Evolutionary conservation across 2,113 vertebrate genomes (phyloP).

Genomic region (Empidonax traillii): DNA sequence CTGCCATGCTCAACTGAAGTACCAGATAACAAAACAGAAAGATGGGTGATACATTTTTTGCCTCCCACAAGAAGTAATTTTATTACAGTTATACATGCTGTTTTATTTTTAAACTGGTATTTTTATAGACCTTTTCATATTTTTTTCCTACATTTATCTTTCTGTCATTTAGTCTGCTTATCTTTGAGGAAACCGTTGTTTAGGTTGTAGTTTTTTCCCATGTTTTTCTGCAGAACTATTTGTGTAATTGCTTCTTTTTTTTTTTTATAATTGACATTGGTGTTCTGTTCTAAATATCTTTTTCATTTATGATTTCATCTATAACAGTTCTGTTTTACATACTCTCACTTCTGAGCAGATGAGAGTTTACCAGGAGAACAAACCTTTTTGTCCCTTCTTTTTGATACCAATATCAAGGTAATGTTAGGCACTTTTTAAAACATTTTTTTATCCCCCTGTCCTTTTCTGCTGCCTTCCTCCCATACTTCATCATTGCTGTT

Average conservation of each 20-base stretch:
- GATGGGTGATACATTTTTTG: background rate
- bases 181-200: background rate
- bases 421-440: background rate
- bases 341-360: background rate
- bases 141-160: background rate
- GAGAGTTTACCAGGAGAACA: background rate
- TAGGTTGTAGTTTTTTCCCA: background rate
- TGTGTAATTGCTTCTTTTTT: background rate
- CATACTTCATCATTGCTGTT: rapidly evolving
- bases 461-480: background rate
- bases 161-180: background rate
- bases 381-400: background rate
- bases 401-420: background rate
- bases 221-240: background rate
- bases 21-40: background rate
- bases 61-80: background rate
- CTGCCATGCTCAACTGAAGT: background rate
- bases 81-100: background rate
- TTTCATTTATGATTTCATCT: background rate
- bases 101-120: background rate
- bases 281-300: background rate
- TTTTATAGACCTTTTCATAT: background rate
- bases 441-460: background rate
- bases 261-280: background rate
- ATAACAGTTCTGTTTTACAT: background rate